These are phyloP conservation scores for Spheniscus humboldti DNA, from an alignment of 2,797 vertebrate species.

Conservation along the genomic window DNA sequence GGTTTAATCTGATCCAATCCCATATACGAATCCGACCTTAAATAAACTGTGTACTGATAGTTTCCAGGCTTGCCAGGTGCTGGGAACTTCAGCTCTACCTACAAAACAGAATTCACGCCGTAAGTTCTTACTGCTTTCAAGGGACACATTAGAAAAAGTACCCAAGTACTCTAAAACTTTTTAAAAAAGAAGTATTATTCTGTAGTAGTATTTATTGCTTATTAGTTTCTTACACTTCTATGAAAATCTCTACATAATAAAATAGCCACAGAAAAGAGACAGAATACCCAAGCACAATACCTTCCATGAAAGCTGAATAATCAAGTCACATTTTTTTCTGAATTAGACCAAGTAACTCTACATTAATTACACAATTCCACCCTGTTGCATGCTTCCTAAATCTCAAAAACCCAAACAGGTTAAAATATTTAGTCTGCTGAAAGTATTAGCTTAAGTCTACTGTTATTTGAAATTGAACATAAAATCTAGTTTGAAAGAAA, in stretches of 20 bases:
- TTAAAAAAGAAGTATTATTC: too few relatives aligned
- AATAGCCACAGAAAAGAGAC: neutral
- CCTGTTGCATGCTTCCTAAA: neutral
- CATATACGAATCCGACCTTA: conserved; percentile 95
- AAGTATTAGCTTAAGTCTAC: neutral
- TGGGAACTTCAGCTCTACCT: conserved; percentile 99
- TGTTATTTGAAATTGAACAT: neutral
- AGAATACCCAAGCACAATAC: neutral
- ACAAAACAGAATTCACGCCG: conserved; percentile 14
- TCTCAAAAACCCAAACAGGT: neutral
- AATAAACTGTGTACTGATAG: conserved; percentile 96
- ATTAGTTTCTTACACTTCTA: neutral
- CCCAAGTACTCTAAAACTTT: neutral
- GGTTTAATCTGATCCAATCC: conserved; percentile 97
- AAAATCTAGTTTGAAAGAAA: neutral
- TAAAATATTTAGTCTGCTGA: neutral
- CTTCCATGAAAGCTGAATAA: neutral
- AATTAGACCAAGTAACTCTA: neutral
- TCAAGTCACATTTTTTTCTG: neutral
- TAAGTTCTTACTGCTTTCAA: neutral
- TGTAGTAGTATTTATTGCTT: too few relatives aligned
- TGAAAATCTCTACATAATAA: neutral
- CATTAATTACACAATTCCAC: neutral
- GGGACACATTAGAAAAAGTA: neutral
- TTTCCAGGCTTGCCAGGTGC: conserved; percentile 97